phyloP scores from a whole-genome alignment of 2,888 invertebrate species.

The Deroplatys truncata region DNA sequence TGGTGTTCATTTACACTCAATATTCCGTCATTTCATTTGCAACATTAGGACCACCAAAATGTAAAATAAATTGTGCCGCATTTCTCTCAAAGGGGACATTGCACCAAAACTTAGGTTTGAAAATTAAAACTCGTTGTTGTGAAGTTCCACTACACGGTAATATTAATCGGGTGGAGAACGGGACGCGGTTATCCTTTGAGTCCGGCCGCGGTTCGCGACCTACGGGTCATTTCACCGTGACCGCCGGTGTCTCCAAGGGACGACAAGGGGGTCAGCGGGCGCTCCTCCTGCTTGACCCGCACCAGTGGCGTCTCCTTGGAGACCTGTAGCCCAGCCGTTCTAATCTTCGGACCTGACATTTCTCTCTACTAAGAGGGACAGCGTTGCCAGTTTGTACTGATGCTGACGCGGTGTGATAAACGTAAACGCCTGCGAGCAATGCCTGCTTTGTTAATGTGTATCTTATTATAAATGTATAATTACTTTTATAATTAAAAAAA shows the following conservation, averaged over 20 bases:
- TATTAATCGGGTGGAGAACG: background rate
- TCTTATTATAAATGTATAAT: too few relatives aligned
- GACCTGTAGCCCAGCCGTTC: too few relatives aligned
- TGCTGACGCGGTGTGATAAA: too few relatives aligned
- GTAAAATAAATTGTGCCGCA: background rate
- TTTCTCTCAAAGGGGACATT: background rate
- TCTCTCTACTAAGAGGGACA: too few relatives aligned
- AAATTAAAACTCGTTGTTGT: background rate
- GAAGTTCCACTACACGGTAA: background rate
- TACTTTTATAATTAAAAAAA: too few relatives aligned
- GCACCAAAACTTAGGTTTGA: background rate
- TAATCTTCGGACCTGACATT: too few relatives aligned
- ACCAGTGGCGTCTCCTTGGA: background rate
- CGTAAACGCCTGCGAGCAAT: too few relatives aligned
- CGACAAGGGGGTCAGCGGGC: background rate
- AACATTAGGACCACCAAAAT: background rate
- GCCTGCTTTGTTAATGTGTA: too few relatives aligned
- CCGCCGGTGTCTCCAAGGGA: background rate
- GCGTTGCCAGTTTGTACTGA: too few relatives aligned
- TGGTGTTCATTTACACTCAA: too few relatives aligned
- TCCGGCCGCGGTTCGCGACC: background rate
- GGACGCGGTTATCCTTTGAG: background rate
- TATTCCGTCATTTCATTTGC: background rate
- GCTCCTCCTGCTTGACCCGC: background rate
- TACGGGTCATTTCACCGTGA: background rate